These are phyloP conservation scores for Sturmia bella DNA, from an alignment of 2,888 invertebrate genomes.

Conservation along the genomic window DNA sequence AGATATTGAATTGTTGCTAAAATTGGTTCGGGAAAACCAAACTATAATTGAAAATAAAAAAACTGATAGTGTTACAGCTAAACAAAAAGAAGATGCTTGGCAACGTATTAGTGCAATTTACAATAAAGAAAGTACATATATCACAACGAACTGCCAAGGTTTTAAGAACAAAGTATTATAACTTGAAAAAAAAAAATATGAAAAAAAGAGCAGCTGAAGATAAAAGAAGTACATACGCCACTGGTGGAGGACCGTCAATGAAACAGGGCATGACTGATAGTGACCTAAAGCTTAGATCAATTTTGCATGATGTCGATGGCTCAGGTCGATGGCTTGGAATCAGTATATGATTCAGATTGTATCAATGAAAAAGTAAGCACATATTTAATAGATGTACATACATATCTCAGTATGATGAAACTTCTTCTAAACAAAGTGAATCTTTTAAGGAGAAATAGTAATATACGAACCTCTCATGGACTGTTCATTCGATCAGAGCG, in stretches of 20 bases:
- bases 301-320: neutral
- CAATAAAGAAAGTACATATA: slow-evolving; percentile 18
- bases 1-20: slow-evolving; percentile 3
- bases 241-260: slow-evolving; percentile 1
- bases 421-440: neutral
- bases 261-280: neutral
- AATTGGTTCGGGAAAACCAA: slow-evolving; percentile 2
- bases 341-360: slow-evolving; percentile 14
- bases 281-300: neutral
- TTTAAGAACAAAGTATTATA: slow-evolving; percentile 16
- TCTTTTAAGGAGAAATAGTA: neutral
- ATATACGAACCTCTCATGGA: too few relatives aligned
- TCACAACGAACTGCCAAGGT: slow-evolving; percentile 18
- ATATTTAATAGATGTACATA: neutral
- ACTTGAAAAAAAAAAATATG: slow-evolving; percentile 25
- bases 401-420: neutral
- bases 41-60: neutral
- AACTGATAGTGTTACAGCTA: slow-evolving; percentile 1
- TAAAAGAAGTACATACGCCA: slow-evolving; percentile 8
- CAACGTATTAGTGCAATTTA: neutral
- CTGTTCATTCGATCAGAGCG: neutral
- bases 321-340: slow-evolving; percentile 2
- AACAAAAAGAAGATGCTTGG: neutral
- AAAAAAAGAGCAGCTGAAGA: slow-evolving; percentile 17
- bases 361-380: neutral